Evolutionary conservation across 2,888 invertebrate genomes (phyloP).

Genomic region (Julus scandinavius): DNA sequence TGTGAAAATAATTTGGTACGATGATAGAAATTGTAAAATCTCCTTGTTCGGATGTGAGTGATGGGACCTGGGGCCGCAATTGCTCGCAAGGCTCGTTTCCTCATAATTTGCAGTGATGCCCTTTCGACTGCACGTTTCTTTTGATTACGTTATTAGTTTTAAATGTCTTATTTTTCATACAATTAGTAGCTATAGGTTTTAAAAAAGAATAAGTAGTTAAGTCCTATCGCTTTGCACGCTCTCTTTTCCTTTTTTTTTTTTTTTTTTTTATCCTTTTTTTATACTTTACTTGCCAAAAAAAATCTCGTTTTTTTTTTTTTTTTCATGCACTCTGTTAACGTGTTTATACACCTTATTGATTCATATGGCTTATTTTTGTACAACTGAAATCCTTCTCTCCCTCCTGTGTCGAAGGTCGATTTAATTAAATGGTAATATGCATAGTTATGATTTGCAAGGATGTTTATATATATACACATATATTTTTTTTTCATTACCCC

Average conservation of each 20-base stretch:
- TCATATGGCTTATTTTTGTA: constrained; percentile 50
- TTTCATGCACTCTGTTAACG: constrained; percentile 46
- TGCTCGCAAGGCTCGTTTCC: neutral
- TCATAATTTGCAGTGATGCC: neutral
- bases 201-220: constrained; percentile 25
- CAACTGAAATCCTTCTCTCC: neutral
- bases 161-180: constrained; percentile 54
- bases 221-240: constrained; percentile 33
- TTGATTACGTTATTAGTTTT: constrained; percentile 52
- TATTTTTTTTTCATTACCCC: constrained; percentile 24
- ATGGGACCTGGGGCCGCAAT: neutral
- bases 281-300: constrained; percentile 32
- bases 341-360: constrained; percentile 46
- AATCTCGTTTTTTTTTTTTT: neutral
- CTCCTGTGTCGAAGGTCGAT: constrained; percentile 11
- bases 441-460: constrained; percentile 27
- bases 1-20: neutral
- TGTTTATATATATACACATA: constrained; percentile 30
- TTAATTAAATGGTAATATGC: constrained; percentile 36
- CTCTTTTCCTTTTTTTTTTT: constrained; percentile 15
- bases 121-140: neutral
- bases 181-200: constrained; percentile 47
- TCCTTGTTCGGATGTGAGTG: neutral
- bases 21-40: constrained; percentile 4
- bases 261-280: constrained; percentile 3